Evolutionary conservation across 2,888 invertebrate genomes (phyloP).

Genomic region (Drosophila mettleri): DNA sequence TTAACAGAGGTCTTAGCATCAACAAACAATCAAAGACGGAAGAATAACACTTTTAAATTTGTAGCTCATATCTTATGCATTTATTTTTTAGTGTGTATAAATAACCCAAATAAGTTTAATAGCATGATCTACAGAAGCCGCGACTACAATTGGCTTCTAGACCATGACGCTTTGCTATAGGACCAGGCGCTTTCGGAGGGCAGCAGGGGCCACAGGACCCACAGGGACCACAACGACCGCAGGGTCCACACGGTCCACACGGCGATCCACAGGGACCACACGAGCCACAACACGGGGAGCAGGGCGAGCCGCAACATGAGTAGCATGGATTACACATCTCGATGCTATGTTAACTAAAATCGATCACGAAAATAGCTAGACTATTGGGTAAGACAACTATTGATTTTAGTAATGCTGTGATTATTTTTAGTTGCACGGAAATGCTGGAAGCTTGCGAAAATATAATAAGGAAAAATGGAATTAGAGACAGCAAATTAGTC

Average conservation of each 20-base stretch:
- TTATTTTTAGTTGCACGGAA: not conserved
- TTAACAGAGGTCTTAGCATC: too few relatives aligned
- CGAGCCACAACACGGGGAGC: conserved; percentile 27
- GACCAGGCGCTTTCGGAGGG: not conserved
- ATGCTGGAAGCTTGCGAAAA: not conserved
- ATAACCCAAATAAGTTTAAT: conserved; percentile 2
- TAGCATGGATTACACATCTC: conserved; percentile 53
- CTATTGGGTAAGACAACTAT: conserved; percentile 1
- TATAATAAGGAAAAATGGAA: not conserved
- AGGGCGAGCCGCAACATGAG: conserved; percentile 35
- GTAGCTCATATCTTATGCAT: conserved; percentile 11
- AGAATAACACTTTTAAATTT: not conserved
- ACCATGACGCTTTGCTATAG: conserved; percentile 13
- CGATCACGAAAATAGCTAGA: not conserved
- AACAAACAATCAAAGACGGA: not conserved
- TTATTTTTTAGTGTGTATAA: not conserved
- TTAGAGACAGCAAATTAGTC: too few relatives aligned
- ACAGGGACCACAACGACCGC: conserved; percentile 25
- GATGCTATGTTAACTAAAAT: not conserved
- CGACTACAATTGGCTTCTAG: conserved; percentile 13
- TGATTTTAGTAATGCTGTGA: conserved; percentile 6
- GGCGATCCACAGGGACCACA: conserved; percentile 25
- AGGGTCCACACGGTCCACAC: conserved; percentile 27
- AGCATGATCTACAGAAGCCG: conserved; percentile 11
- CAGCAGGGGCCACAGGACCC: conserved; percentile 13